Evolutionary conservation across 2,797 vertebrate genomes (phyloP).

Genomic region (Helarctos malayanus): DNA sequence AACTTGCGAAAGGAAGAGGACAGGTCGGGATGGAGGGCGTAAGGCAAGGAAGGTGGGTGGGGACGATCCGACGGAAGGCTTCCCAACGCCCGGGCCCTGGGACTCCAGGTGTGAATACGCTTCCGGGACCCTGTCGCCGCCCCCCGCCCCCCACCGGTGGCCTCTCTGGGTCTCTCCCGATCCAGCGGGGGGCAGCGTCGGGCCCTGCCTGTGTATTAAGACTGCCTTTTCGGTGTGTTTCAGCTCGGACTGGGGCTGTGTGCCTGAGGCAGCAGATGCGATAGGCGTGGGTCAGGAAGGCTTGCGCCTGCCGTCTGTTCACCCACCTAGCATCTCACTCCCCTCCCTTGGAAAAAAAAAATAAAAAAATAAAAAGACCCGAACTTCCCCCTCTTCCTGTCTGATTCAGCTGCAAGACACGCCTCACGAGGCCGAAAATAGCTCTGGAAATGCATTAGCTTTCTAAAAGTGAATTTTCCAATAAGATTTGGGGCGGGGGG

Average conservation of each 20-base stretch:
- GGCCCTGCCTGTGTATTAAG: background rate
- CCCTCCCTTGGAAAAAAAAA: background rate
- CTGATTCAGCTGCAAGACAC: constrained; percentile 78
- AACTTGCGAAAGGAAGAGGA: background rate
- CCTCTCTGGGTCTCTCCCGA: background rate
- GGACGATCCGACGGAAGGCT: background rate
- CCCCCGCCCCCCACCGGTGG: too few relatives aligned
- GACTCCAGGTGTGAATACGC: background rate
- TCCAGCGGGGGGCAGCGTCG: background rate
- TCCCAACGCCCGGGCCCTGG: background rate
- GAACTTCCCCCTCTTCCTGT: constrained; percentile 80
- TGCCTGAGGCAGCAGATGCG: constrained; percentile 75
- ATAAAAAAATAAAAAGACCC: constrained; percentile 56
- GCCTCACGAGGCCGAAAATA: constrained; percentile 76
- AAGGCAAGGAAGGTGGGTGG: background rate
- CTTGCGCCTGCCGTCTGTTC: constrained; percentile 82
- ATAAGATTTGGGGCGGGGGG: constrained; percentile 26
- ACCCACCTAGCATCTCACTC: constrained; percentile 58
- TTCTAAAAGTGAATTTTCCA: constrained; percentile 66
- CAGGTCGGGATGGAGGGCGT: background rate
- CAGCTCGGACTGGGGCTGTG: background rate
- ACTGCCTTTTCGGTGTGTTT: background rate
- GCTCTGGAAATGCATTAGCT: constrained; percentile 67
- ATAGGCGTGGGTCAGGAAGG: constrained; percentile 64
- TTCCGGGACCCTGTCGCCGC: background rate